A percentile compares a stretch with the other conserved stretches of the same genome.
Conservation (phyloP, 2,888 invertebrate genomes). For the Minunthozetes semirufus region DNA sequence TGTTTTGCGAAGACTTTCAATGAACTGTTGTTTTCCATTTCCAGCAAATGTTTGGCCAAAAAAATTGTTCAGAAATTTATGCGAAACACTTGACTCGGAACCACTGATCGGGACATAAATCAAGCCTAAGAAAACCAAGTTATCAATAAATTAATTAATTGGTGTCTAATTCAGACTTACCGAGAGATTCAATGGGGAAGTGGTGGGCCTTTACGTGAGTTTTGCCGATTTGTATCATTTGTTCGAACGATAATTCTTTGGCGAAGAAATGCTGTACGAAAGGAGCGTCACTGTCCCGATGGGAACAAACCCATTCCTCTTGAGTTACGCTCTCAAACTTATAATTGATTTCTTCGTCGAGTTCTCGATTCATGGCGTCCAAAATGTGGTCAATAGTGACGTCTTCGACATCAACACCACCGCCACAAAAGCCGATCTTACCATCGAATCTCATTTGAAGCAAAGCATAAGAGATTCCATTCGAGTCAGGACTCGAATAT, state of each 20-base stretch:
- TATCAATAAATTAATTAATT: background rate
- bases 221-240: background rate
- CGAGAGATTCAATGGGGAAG: background rate
- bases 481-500: background rate
- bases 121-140: background rate
- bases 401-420: background rate
- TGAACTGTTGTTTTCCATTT: conserved; percentile 15
- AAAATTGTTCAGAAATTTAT: conserved; percentile 52
- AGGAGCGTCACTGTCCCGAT: background rate
- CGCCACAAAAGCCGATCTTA: background rate
- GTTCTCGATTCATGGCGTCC: background rate
- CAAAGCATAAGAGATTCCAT: background rate
- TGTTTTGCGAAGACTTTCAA: background rate
- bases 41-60: conserved; percentile 6
- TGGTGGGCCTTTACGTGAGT: background rate
- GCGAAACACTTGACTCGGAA: background rate
- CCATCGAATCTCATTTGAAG: conserved; percentile 14
- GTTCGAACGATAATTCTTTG: background rate
- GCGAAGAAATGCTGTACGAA: background rate
- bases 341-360: conserved; percentile 25
- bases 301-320: background rate
- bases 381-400: background rate
- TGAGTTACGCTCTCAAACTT: background rate
- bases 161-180: background rate
- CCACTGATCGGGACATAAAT: background rate